Percentiles rank a stretch among this genome's conserved stretches.
These are phyloP conservation scores for Macrobrachium rosenbergii DNA, from an alignment of 1,140 invertebrate species.

Conservation along the genomic window DNA sequence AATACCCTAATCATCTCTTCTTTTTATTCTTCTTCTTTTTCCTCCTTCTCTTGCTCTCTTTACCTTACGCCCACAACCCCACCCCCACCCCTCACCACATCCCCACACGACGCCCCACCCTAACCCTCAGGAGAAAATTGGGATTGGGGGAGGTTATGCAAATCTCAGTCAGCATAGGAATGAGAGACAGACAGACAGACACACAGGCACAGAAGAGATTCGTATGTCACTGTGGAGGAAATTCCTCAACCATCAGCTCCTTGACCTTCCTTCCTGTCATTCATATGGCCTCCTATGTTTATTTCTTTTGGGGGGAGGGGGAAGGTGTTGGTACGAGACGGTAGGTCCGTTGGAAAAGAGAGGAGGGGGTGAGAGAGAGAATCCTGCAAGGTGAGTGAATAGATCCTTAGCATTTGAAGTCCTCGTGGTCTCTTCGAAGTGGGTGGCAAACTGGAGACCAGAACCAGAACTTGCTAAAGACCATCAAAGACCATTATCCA, in stretches of 20 bases:
- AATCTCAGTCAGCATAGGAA: too few species aligned
- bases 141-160: too few species aligned
- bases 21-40: neutral
- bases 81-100: neutral
- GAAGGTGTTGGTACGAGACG: neutral
- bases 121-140: too few species aligned
- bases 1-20: neutral
- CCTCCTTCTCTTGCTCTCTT: neutral
- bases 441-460: too few species aligned
- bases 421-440: too few species aligned
- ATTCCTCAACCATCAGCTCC: neutral
- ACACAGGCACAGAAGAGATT: too few species aligned
- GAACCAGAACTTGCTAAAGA: too few species aligned
- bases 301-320: neutral
- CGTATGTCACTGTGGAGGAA: too few species aligned
- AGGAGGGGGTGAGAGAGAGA: neutral
- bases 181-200: too few species aligned
- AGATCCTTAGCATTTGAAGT: too few species aligned
- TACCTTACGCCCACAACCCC: neutral
- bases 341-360: neutral
- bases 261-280: neutral
- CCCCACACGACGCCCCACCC: neutral
- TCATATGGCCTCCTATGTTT: neutral
- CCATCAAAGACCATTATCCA: too few species aligned
- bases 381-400: neutral